phyloP scores from a whole-genome alignment of 2,888 invertebrate species.

The Eristalis tenax region DNA sequence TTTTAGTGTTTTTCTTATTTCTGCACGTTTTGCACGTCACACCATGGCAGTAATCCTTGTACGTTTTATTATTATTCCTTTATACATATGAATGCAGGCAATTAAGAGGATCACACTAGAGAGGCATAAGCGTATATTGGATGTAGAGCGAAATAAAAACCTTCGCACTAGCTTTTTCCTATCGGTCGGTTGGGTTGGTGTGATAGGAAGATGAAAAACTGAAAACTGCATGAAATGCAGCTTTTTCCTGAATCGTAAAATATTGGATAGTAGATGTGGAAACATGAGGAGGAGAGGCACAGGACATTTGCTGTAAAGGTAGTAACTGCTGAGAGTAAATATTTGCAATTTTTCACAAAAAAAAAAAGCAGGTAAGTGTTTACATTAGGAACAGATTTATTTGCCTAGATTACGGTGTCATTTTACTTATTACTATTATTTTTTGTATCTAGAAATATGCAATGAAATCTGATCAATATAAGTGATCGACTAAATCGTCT shows the following conservation, averaged over 20 bases:
- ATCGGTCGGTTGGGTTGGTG: neutral
- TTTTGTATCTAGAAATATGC: neutral
- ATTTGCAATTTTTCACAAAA: neutral
- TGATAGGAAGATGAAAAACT: slow-evolving; percentile 17
- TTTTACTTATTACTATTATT: neutral
- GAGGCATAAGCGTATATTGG: slow-evolving; percentile 55
- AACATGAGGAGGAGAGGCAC: neutral
- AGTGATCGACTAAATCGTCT: neutral
- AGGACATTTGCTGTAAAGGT: neutral
- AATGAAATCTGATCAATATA: neutral
- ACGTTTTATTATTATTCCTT: slow-evolving; percentile 41
- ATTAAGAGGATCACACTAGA: slow-evolving; percentile 62
- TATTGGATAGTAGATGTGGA: slow-evolving; percentile 10
- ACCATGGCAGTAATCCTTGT: slow-evolving; percentile 10
- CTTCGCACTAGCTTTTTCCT: slow-evolving; percentile 8
- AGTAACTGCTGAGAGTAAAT: neutral
- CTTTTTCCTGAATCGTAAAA: slow-evolving; percentile 13
- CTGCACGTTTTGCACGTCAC: slow-evolving; percentile 24
- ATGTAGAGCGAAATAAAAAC: slow-evolving; percentile 62
- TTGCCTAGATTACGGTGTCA: neutral
- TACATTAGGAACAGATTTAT: neutral
- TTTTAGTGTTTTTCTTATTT: slow-evolving; percentile 39
- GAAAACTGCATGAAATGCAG: neutral
- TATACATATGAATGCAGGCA: slow-evolving; percentile 50
- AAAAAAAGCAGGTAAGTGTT: neutral